phyloP scores from a whole-genome alignment of 1,140 invertebrate species.

The Mercenaria mercenaria region DNA sequence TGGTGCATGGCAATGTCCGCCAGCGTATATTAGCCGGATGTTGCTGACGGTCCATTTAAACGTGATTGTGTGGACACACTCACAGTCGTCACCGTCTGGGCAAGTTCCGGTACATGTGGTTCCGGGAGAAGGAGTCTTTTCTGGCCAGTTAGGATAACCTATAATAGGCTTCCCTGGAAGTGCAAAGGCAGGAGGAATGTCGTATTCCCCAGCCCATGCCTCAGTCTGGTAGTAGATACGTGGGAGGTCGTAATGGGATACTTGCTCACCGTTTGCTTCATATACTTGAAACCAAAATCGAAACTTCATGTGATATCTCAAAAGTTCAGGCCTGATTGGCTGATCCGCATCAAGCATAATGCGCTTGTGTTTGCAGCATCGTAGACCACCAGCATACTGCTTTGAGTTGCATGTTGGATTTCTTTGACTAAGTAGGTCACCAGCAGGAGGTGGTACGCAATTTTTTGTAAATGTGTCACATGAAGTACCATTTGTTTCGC shows the following conservation, averaged over 20 bases:
- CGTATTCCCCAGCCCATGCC: conserved; percentile 70
- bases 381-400: conserved; percentile 61
- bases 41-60: conserved; percentile 63
- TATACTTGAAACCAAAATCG: conserved; percentile 70
- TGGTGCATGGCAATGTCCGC: conserved; percentile 69
- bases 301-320: conserved; percentile 71
- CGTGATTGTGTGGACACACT: conserved; percentile 62
- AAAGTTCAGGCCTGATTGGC: conserved; percentile 60
- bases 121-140: conserved; percentile 62
- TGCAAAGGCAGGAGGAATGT: conserved; percentile 70
- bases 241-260: conserved; percentile 62
- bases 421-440: conserved; percentile 54
- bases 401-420: conserved; percentile 70
- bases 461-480: conserved; percentile 64
- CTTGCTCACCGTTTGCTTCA: conserved; percentile 35
- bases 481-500: conserved; percentile 56
- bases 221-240: conserved; percentile 70
- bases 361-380: conserved; percentile 62
- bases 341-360: conserved; percentile 69
- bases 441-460: conserved; percentile 62
- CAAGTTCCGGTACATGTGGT: conserved; percentile 67
- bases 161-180: conserved; percentile 58
- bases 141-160: conserved; percentile 65
- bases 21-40: conserved; percentile 67
- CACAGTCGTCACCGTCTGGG: conserved; percentile 64